These are phyloP conservation scores for Nothoprocta perdicaria DNA, from an alignment of 2,113 vertebrate species.

Conservation along the genomic window DNA sequence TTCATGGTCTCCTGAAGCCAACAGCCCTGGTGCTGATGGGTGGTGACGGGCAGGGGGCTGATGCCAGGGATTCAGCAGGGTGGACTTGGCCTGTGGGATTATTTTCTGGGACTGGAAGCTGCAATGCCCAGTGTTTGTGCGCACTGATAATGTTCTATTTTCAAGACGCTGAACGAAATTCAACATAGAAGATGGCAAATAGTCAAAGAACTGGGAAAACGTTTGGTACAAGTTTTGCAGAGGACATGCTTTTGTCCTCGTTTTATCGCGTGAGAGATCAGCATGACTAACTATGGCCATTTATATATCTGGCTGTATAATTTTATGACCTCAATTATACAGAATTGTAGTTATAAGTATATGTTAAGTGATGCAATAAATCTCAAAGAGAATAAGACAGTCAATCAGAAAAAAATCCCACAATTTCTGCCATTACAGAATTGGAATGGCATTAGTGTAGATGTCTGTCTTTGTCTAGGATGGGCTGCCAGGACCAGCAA, in stretches of 20 bases:
- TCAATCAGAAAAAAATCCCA: background rate
- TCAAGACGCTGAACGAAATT: background rate
- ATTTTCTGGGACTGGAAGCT: background rate
- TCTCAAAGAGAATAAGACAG: background rate
- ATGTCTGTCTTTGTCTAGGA: background rate
- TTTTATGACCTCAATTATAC: background rate
- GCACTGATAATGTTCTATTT: background rate
- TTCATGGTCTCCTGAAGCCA: too few relatives aligned
- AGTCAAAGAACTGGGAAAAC: background rate
- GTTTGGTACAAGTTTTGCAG: background rate
- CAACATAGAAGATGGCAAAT: background rate
- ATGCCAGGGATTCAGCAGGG: accelerated
- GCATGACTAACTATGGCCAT: background rate
- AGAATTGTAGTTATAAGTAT: background rate
- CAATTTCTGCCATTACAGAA: background rate
- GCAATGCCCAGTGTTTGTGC: background rate
- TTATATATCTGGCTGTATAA: background rate
- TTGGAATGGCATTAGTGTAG: background rate
- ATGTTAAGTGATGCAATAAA: background rate
- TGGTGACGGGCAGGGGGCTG: background rate
- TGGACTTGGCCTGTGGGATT: background rate
- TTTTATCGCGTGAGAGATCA: background rate
- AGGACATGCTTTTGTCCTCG: accelerated
- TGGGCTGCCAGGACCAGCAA: background rate
- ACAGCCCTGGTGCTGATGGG: background rate